Evolutionary conservation across 2,113 vertebrate species (phyloP).

Genomic region (Pyrgilauda ruficollis): DNA sequence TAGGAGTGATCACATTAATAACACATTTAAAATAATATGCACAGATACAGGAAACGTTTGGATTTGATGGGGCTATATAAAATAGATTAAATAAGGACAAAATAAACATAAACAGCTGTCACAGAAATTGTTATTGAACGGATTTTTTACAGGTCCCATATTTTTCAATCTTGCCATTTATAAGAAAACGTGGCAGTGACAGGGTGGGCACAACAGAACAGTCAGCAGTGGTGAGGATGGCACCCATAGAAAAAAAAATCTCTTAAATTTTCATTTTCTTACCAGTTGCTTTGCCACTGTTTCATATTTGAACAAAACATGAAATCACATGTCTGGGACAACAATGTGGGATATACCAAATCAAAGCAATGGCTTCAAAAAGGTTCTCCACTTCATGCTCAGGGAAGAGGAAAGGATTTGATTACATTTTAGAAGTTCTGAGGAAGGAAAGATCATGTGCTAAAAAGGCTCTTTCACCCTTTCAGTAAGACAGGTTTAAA

Average conservation of each 20-base stretch:
- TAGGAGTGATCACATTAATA: neutral
- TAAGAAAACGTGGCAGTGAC: neutral
- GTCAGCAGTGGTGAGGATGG: neutral
- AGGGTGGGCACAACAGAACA: neutral
- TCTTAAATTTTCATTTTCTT: neutral
- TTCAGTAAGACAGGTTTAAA: neutral
- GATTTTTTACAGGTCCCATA: neutral
- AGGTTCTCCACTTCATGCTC: neutral
- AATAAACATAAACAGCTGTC: neutral
- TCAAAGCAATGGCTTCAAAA: neutral
- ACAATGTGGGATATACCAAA: neutral
- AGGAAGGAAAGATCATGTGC: neutral
- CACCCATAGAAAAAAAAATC: neutral
- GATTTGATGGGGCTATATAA: neutral
- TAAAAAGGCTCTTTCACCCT: neutral
- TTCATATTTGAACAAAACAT: neutral
- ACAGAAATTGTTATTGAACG: neutral
- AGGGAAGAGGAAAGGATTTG: neutral
- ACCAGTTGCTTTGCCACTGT: neutral
- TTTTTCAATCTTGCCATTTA: neutral
- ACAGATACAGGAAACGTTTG: neutral
- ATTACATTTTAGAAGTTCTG: neutral
- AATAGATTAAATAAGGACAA: neutral
- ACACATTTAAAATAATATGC: neutral
- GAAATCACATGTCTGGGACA: neutral